Base-by-base conservation (phyloP, 35 echinoderm and acorn worm genomes). In the Chiridota heheva region DNA sequence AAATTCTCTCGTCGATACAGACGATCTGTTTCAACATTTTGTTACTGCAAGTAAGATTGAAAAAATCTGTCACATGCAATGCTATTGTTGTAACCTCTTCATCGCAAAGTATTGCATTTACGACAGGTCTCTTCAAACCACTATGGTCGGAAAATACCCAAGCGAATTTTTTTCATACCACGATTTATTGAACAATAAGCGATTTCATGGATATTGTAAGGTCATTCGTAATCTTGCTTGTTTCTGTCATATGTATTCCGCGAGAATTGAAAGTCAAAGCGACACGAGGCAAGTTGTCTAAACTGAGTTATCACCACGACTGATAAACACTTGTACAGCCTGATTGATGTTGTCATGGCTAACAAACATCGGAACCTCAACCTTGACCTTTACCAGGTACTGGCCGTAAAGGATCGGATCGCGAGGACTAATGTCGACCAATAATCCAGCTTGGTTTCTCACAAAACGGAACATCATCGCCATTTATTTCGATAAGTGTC, bases 31-130 rank as follows among this genome's bases (percentile, higher is more conserved):
- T 69, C 72, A n/a, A 16, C 30, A 77, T 64, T 48, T 77, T 56
- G 77, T 86, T 72, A n/a, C 69, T 73, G 43, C 77, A 86, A 4
- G 83, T 72, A 18, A 74, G 63, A 60, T 77, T 86, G 40, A 86
- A 86, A 73, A 77, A 86, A 26, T 73, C 83, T 26, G 83, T 86
- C 83, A 86, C 77, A 3, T 77, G 49, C 40, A 86, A 53, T 2
- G 83, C 83, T 72, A 86, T 86, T 36, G 69, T 73, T 1, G 83
- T 72, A 26, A 86, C 83, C 15, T 76, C 41, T 53, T 86, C 83
- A 30, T 48, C 83, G 42, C 83, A 86, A 12, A 86, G 34, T 12
- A 86, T 44, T 8, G 58, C 83, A 61, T 86, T 70, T 1, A 73
- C 70, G 2, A 56, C 44, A 6, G 83, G 83, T 3, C 66, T 86